Evolutionary conservation across 2,113 vertebrate genomes (phyloP).

Genomic region (Chamaetylas fuelleborni): DNA sequence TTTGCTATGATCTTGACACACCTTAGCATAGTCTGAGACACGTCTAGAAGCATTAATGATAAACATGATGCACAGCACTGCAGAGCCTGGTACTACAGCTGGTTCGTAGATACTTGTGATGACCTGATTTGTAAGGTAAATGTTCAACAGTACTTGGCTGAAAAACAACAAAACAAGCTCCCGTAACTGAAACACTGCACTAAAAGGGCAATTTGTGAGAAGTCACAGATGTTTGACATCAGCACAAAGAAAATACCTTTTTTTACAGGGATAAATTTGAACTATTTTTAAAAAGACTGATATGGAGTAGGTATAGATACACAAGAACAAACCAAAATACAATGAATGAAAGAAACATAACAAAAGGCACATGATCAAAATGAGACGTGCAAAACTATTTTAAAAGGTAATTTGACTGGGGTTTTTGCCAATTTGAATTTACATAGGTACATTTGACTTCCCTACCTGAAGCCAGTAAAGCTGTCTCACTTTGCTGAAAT

Average conservation of each 20-base stretch:
- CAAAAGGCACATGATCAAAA: conserved; percentile 51
- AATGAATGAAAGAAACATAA: neutral
- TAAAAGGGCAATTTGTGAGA: neutral
- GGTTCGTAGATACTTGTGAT: neutral
- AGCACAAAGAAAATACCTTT: neutral
- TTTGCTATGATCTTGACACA: neutral
- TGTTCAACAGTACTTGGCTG: neutral
- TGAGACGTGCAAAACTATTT: neutral
- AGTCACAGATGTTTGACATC: neutral
- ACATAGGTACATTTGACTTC: neutral
- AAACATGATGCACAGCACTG: neutral
- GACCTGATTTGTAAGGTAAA: neutral
- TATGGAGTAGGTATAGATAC: neutral
- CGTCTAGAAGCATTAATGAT: neutral
- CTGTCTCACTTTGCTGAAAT: conserved; percentile 23
- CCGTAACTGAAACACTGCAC: neutral
- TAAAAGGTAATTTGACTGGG: neutral
- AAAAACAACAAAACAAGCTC: neutral
- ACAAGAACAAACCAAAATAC: neutral
- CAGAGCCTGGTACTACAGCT: neutral
- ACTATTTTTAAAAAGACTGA: neutral
- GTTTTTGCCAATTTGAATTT: neutral
- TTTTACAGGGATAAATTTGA: neutral
- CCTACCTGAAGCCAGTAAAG: neutral
- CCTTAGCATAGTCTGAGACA: neutral